These are phyloP conservation scores for Ostrea denselamellosa DNA, from an alignment of 1,140 invertebrate genomes.

Conservation along the genomic window DNA sequence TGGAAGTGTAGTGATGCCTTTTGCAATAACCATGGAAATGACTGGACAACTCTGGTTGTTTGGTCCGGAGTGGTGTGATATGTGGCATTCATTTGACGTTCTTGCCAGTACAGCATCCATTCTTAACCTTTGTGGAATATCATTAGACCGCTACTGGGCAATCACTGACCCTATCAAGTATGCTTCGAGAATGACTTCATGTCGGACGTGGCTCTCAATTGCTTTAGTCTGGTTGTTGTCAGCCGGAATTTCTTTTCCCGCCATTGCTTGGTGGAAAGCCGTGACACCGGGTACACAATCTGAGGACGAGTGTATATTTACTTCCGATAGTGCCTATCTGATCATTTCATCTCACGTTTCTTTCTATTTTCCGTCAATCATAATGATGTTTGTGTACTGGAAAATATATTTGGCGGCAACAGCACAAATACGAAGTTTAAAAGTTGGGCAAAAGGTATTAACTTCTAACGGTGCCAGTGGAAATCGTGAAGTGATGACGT, in stretches of 20 bases:
- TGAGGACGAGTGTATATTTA: constrained; percentile 76
- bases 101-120: constrained; percentile 98
- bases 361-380: constrained; percentile 80
- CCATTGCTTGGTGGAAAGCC: constrained; percentile 91
- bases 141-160: constrained; percentile 86
- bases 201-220: constrained; percentile 84
- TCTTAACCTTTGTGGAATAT: constrained; percentile 96
- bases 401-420: constrained; percentile 75
- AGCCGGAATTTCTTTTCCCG: constrained; percentile 95
- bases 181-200: constrained; percentile 92
- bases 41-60: constrained; percentile 89
- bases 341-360: constrained; percentile 80
- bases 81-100: constrained; percentile 98
- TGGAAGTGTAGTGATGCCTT: constrained; percentile 95
- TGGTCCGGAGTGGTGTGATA: constrained; percentile 93
- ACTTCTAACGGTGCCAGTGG: constrained; percentile 66
- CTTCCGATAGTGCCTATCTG: constrained; percentile 79
- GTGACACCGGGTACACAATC: constrained; percentile 65
- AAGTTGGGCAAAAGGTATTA: constrained; percentile 69
- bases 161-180: constrained; percentile 99
- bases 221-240: constrained; percentile 96
- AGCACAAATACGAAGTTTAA: constrained; percentile 71
- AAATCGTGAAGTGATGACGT: constrained; percentile 72
- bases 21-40: constrained; percentile 95
- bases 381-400: constrained; percentile 80